phyloP scores from a whole-genome alignment of 2,888 invertebrate genomes.

The Amblyteles armatorius region DNA sequence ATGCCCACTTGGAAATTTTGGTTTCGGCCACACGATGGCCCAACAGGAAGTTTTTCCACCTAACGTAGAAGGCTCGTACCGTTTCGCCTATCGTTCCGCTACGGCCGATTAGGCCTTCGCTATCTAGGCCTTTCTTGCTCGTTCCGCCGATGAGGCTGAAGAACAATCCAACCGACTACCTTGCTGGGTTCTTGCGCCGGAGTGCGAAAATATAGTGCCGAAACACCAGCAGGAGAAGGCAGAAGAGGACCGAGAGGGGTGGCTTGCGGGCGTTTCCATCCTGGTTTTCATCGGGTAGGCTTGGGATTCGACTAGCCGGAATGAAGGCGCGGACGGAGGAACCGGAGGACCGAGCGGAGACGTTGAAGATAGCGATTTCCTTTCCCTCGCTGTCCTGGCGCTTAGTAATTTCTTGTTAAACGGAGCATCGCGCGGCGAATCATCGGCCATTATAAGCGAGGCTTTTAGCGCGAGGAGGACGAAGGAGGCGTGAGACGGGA shows the following conservation, averaged over 20 bases:
- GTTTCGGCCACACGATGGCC: not conserved
- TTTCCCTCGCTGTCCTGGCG: not conserved
- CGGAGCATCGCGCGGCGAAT: slow-evolving; percentile 62
- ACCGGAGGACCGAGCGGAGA: not conserved
- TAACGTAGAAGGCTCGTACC: not conserved
- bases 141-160: not conserved
- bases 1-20: too few species aligned
- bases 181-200: not conserved
- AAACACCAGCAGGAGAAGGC: not conserved
- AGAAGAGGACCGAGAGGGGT: not conserved
- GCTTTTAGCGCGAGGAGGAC: slow-evolving; percentile 46
- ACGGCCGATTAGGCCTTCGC: not conserved
- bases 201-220: slow-evolving; percentile 14
- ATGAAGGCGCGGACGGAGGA: not conserved
- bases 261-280: not conserved
- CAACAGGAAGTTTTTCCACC: not conserved
- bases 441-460: slow-evolving; percentile 61
- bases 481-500: slow-evolving; percentile 4
- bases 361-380: not conserved
- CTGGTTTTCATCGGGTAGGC: not conserved
- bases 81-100: not conserved
- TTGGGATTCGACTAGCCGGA: not conserved
- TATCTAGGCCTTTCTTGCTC: not conserved
- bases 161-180: not conserved
- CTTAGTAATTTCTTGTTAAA: slow-evolving; percentile 58